Evolutionary conservation across 2,797 vertebrate species (phyloP).

Genomic region (Typhlichthys subterraneus): DNA sequence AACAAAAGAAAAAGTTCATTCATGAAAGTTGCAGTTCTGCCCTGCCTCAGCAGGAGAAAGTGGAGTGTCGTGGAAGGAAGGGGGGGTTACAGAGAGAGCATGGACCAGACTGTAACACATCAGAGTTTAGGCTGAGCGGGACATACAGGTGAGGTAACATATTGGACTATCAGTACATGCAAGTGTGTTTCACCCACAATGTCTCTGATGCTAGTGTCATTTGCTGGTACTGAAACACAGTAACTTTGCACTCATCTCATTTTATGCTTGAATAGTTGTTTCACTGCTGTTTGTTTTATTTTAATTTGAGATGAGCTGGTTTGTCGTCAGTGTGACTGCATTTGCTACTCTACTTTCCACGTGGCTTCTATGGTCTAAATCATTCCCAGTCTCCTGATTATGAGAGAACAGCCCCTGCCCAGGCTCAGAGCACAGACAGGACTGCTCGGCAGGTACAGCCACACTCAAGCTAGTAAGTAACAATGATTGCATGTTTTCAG

Average conservation of each 20-base stretch:
- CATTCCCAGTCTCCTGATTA: conserved; percentile 72
- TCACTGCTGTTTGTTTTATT: neutral
- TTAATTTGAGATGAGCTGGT: neutral
- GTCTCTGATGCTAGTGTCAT: neutral
- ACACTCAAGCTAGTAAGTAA: neutral
- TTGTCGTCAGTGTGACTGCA: neutral
- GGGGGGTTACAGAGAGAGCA: conserved; percentile 30
- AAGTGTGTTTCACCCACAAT: neutral
- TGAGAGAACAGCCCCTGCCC: conserved; percentile 82
- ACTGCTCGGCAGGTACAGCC: conserved; percentile 43
- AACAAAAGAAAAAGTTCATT: conserved; percentile 85
- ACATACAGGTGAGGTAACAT: conserved; percentile 57
- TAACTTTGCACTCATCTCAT: conserved; percentile 4
- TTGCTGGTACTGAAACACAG: neutral
- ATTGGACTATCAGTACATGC: no score
- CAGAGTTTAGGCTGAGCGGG: conserved; percentile 43
- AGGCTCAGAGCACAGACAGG: conserved; percentile 64
- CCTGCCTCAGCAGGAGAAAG: conserved; percentile 27
- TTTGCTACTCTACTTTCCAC: neutral
- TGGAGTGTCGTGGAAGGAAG: conserved; percentile 37
- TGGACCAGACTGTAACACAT: conserved; percentile 34
- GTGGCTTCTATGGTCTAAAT: conserved; percentile 10
- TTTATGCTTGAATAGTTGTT: neutral
- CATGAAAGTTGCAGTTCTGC: conserved; percentile 81
- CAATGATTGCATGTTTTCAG: neutral